Conservation (phyloP, 1,140 invertebrate species). For the Drosophila nigrodunni region DNA sequence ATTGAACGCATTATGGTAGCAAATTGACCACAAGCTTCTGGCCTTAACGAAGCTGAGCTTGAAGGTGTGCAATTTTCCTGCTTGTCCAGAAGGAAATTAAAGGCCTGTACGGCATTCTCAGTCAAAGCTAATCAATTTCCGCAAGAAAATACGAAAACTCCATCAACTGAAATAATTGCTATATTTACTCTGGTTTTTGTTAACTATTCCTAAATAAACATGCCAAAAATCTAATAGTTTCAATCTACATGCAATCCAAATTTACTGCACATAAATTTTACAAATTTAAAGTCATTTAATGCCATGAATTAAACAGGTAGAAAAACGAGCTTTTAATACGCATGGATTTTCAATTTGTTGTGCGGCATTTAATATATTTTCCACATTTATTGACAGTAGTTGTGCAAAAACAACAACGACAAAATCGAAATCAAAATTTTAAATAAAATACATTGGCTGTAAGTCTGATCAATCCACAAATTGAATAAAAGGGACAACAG, state of each 20-base stretch:
- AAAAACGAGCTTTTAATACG: too few species aligned
- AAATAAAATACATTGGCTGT: constrained; percentile 13
- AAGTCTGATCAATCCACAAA: constrained; percentile 32
- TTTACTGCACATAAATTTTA: neutral
- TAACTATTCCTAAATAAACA: neutral
- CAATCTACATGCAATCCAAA: neutral
- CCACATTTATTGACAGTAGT: too few species aligned
- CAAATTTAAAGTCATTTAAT: neutral
- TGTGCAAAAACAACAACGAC: too few species aligned
- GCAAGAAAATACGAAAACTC: constrained; percentile 27
- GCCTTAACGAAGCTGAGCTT: constrained; percentile 40
- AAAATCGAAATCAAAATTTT: neutral
- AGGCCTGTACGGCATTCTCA: neutral
- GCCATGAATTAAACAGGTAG: too few species aligned
- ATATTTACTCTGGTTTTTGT: constrained; percentile 1
- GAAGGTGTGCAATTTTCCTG: constrained; percentile 53
- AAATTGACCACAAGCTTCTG: constrained; percentile 43
- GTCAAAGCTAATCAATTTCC: constrained; percentile 37
- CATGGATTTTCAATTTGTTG: too few species aligned
- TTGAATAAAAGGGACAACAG: constrained; percentile 32
- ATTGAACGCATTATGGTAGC: constrained; percentile 46
- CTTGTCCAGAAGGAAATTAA: constrained; percentile 29
- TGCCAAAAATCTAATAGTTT: neutral
- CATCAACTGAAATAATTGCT: constrained; percentile 1
- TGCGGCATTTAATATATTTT: constrained; percentile 4